Conservation (phyloP, 2,113 vertebrate genomes). For the Pygathrix nemaeus region DNA sequence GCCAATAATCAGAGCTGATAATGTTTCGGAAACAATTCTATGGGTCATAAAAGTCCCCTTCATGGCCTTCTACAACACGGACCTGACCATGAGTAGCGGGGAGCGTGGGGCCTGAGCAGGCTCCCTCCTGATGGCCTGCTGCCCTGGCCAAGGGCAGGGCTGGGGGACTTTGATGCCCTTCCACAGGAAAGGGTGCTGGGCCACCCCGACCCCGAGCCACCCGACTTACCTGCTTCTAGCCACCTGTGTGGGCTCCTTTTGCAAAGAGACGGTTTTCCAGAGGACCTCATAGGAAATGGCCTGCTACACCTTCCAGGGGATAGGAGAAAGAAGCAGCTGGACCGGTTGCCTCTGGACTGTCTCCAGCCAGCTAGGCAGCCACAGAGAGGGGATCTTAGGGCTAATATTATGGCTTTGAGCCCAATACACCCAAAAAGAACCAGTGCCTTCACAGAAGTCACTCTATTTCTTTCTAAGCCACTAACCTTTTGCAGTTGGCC, state of each 20-base stretch:
- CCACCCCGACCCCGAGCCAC: too few species aligned
- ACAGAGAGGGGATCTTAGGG: accelerated
- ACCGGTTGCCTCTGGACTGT: accelerated
- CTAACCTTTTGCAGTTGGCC: background rate
- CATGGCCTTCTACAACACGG: background rate
- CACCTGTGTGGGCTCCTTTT: accelerated
- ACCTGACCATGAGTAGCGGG: background rate
- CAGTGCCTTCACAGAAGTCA: accelerated
- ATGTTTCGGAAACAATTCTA: slow-evolving; percentile 83
- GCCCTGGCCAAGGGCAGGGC: too few species aligned
- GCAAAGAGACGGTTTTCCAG: background rate
- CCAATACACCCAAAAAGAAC: accelerated
- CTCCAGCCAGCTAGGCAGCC: background rate
- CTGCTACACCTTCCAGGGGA: too few species aligned
- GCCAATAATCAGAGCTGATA: slow-evolving; percentile 83
- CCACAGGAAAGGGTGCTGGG: accelerated
- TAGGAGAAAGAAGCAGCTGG: background rate
- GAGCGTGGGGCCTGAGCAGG: accelerated
- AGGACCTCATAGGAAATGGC: too few species aligned
- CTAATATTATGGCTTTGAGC: background rate
- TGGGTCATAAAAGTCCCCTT: slow-evolving; percentile 75
- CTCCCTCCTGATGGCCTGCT: background rate
- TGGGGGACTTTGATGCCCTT: accelerated
- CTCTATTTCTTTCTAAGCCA: background rate
- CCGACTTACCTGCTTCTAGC: background rate